Evolutionary conservation across 2,888 invertebrate genomes (phyloP), one percentile per base, ranked within the genome.

Genomic region (Drosophila cognata): DNA sequence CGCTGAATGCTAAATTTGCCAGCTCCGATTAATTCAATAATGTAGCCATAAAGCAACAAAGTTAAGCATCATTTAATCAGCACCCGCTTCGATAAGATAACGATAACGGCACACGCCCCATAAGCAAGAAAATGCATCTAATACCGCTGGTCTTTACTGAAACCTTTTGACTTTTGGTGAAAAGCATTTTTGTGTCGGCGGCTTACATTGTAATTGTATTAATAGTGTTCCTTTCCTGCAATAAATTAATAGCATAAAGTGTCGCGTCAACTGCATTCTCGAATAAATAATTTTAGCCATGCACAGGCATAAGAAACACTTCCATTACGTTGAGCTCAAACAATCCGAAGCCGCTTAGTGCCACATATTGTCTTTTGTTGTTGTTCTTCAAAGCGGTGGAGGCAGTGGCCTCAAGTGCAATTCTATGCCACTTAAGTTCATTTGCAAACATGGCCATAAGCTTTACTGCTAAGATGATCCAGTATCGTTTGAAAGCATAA

Each of bases 351-450:
- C 46, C 59, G 67, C 67, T 75, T 75, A 68, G 62, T 56, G 53
- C 16, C 62, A 41, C 36, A 55, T 41, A 55, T 41, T 50, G 56
- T 41, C 43, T 36, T 25, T 71, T 53, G 35, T 55, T 63, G 51
- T 29, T 33, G 56, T 25, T 36, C 43, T 33, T 43, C 33, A 59
- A 71, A n/a, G 46, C 41, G 29, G 28, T 48, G 61, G 58, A 21
- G 53, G 18, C 59, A 74, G 55, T 68, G 65, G 35, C 66, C 64
- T 59, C 72, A 82, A 84, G 73, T 84, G 88, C 84, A 84, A 70
- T 81, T 79, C 52, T 58, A 69, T 65, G 79, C 51, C 81, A 88
- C 86, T 88, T 84, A 81, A 81, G 83, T 79, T 74, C 35, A 55
- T 74, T 28, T 38, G 62, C 79, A 88, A 88, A 83, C 86, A 85